A percentile compares a stretch with the other conserved stretches of the same genome.
These are phyloP conservation scores for Perizoma flavofasciatum DNA, from an alignment of 2,888 invertebrate species.

Conservation along the genomic window DNA sequence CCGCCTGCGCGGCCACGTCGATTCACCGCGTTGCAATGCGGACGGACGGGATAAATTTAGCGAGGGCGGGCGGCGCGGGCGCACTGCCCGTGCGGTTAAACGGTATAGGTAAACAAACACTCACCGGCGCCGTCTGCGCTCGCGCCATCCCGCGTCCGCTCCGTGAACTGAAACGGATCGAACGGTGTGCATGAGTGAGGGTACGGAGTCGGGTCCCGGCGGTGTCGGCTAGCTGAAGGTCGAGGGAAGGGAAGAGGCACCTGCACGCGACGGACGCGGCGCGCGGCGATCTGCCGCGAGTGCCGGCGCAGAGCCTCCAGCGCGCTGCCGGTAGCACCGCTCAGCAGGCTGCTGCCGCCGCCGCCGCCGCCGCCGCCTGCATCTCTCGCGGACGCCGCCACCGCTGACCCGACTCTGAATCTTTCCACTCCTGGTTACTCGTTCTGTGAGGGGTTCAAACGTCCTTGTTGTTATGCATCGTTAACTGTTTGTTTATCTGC, in stretches of 20 bases:
- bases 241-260: constrained; percentile 74
- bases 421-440: constrained; percentile 17
- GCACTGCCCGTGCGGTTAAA: constrained; percentile 35
- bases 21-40: constrained; percentile 55
- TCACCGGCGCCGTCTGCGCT: constrained; percentile 73
- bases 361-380: constrained; percentile 29
- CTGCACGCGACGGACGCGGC: constrained; percentile 91
- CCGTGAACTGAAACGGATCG: constrained; percentile 73
- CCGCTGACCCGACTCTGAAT: constrained; percentile 19
- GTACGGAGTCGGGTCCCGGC: no score
- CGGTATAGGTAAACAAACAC: constrained; percentile 41
- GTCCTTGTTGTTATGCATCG: constrained; percentile 55
- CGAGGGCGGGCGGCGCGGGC: constrained; percentile 49
- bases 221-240: constrained; percentile 47
- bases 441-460: constrained; percentile 52
- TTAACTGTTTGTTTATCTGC: constrained; percentile 48
- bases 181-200: constrained; percentile 29
- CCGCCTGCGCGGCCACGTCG: constrained; percentile 21
- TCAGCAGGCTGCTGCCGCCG: constrained; percentile 89
- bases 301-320: constrained; percentile 93
- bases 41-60: constrained; percentile 60
- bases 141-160: constrained; percentile 74
- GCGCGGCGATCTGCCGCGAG: constrained; percentile 93
- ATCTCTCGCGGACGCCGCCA: constrained; percentile 44
- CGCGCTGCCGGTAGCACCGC: constrained; percentile 85